Evolutionary conservation across 2,113 vertebrate species (phyloP).

Genomic region (Dunckerocampus dactyliophorus): DNA sequence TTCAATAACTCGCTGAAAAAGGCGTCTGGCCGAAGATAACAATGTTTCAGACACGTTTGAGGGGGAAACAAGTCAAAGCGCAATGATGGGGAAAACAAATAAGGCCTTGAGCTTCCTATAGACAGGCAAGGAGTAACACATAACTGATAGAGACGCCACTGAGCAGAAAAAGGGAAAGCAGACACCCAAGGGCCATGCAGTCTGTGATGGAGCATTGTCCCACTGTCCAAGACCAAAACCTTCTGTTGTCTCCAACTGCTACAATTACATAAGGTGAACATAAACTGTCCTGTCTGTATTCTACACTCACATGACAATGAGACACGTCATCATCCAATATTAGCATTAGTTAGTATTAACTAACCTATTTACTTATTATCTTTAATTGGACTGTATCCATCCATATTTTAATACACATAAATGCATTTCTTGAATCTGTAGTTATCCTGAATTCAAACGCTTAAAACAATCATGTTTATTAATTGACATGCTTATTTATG

Average conservation of each 20-base stretch:
- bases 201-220: conserved; percentile 45
- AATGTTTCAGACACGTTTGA: conserved; percentile 64
- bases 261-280: conserved; percentile 39
- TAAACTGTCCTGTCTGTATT: conserved; percentile 26
- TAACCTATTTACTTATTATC: not conserved
- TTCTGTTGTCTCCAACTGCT: conserved; percentile 47
- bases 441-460: too few species aligned
- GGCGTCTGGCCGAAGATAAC: conserved; percentile 63
- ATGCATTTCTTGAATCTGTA: too few species aligned
- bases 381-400: not conserved
- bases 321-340: not conserved
- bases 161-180: conserved; percentile 49
- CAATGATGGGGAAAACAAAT: conserved; percentile 64
- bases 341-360: not conserved
- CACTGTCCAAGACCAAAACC: conserved; percentile 38
- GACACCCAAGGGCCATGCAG: conserved; percentile 47
- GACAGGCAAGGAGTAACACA: conserved; percentile 48
- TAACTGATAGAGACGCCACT: conserved; percentile 51
- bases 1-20: conserved; percentile 67
- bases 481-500: too few species aligned
- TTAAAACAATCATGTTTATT: too few species aligned
- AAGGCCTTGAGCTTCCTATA: conserved; percentile 53
- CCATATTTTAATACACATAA: not conserved
- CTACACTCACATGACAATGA: conserved; percentile 34
- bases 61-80: conserved; percentile 64